Base-by-base conservation (phyloP, 1,140 invertebrate species). In the Halictus rubicundus region DNA sequence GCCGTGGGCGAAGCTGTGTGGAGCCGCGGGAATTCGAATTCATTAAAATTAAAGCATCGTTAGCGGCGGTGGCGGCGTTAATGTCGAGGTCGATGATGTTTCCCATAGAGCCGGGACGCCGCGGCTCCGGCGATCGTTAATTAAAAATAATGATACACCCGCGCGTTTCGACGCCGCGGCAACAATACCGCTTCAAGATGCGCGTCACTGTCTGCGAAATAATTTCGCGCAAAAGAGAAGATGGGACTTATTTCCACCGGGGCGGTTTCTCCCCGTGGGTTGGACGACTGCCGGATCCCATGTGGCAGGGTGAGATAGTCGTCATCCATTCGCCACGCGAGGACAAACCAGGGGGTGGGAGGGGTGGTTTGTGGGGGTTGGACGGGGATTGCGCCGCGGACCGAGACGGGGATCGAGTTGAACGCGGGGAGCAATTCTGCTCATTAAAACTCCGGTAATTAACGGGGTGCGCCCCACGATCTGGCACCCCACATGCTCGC, bases 391-490 rank as follows among this genome's bases (percentile, higher is more conserved):
- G 73, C 9, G 49, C 66, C 63, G 60, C 23, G 61, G 42, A 27
- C 1, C 32, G 64, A 54, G 68, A 32, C 37, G 65, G 65, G 59
- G 77, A 71, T 73, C 69, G 61, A 42, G 66, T 70, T 69, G 73
- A 76, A 64, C 65, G 65, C 63, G 57, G 81, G 52, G 74, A 64
- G 79, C 68, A 75, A 84, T 83, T 80, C 69, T 71, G 70, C 82
- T 89, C 87, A 88, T 89, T 89, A 89, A 89, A 89, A 89, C 82
- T 88, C 78, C n/a, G 49, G 86, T 88, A 89, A 89, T 89, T 88
- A 88, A 84, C 81, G 77, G 71, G 65, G 37, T 42, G 59, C 60
- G 16, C 54, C 60, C 2, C 42, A 46, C 66, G 63, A 68, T 70
- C 52, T 75, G 74, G 57, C 65, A 57, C 60, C 68, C 42, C 78